Evolutionary conservation across 1,140 invertebrate species (phyloP), one percentile per base, ranked within the genome.

Genomic region (Euura saliciscinereae): DNA sequence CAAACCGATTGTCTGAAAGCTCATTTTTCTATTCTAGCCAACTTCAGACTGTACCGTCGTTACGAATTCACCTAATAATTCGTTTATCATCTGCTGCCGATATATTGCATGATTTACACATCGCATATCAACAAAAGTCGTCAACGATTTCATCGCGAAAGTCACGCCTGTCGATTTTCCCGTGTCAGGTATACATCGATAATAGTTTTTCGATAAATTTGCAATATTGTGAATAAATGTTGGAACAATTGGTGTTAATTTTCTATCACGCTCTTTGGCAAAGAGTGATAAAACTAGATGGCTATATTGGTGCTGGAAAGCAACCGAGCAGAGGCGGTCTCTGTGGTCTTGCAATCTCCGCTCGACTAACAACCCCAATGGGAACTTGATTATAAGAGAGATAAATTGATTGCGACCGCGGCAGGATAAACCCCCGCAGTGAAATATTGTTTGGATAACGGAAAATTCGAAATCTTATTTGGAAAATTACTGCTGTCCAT

Each of bases 391-490:
- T 59, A n/a, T 59, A 59, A 59, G 51, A 6, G 51, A 59, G 51
- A 59, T 59, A 59, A 59, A 59, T 59, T 59, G 51, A 59, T 59
- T 59, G 13, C 8, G 13, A 59, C 6, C 13, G 51, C 46, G 46
- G 46, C 46, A 11, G 11, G 11, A 51, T 51, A 7, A 7, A 51
- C 11, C 11, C 6, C 6, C 46, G 11, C 11, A 7, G 46, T 59
- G 5, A 11, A 59, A 8, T 59, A 59, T 59, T 59, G 51, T 59
- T 59, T 59, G 51, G 51, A 59, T 59, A 59, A 11, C 51, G 51
- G 51, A 59, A 59, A 59, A 59, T 59, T 59, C 51, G 51, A 59
- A 59, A 59, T 59, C 13, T 59, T n/a, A 59, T 59, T 59, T 59
- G 13, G 10, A n/a, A 59, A 59, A 59, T 59, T 59, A 59, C 3